These are phyloP conservation scores for Hafferia zeledoni DNA, from an alignment of 2,797 vertebrate genomes.

Conservation along the genomic window DNA sequence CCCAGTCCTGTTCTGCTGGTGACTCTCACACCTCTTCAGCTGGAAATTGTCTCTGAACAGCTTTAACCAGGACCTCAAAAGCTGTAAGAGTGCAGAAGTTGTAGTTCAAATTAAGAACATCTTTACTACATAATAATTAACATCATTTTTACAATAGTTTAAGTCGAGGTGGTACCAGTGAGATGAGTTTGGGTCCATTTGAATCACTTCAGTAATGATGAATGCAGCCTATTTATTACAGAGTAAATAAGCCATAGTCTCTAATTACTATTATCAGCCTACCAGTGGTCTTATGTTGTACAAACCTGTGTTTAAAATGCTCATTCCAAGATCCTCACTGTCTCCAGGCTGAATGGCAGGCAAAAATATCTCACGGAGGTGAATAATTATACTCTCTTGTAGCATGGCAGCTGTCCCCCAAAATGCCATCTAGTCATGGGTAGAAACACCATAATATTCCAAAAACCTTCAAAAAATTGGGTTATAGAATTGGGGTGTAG, in stretches of 20 bases:
- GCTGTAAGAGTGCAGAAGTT: not conserved
- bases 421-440: not conserved
- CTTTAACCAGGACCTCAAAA: not conserved
- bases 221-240: not conserved
- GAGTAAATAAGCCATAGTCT: not conserved
- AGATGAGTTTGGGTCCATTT: not conserved
- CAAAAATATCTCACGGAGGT: not conserved
- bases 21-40: not conserved
- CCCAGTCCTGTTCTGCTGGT: not conserved
- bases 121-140: not conserved
- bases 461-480: not conserved
- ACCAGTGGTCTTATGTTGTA: not conserved
- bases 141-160: not conserved
- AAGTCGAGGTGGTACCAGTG: not conserved
- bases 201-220: not conserved
- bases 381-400: not conserved
- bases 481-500: not conserved
- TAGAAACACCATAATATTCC: not conserved
- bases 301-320: not conserved
- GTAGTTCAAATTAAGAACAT: not conserved
- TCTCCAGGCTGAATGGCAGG: not conserved
- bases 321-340: not conserved
- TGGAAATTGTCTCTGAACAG: not conserved
- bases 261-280: not conserved
- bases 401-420: not conserved